phyloP scores from a whole-genome alignment of 53 echinoderm and acorn worm genomes.

The Hippasteria phrygiana region DNA sequence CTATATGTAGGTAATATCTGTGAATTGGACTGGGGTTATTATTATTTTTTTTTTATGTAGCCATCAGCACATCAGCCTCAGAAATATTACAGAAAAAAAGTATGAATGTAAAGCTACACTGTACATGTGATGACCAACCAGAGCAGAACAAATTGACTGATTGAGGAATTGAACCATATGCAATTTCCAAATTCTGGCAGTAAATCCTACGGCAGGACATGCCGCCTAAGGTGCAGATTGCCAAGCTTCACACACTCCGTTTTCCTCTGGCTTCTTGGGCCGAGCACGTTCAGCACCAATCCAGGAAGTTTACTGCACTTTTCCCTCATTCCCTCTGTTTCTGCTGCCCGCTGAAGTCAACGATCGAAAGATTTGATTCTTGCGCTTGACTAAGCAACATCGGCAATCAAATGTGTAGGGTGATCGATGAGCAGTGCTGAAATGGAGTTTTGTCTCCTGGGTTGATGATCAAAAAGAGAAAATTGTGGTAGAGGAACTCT shows the following conservation, averaged over 20 bases:
- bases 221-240: neutral
- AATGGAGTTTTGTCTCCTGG: no score
- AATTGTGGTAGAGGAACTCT: no score
- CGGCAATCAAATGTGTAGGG: no score
- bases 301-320: neutral
- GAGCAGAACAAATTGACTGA: constrained; percentile 6
- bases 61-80: no score
- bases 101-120: no score
- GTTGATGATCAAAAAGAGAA: no score
- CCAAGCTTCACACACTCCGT: neutral
- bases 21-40: no score
- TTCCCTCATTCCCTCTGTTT: neutral
- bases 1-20: no score
- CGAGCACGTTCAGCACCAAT: neutral
- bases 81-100: neutral
- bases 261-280: neutral
- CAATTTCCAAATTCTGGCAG: neutral
- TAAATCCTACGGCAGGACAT: neutral
- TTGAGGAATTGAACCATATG: neutral
- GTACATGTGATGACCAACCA: neutral
- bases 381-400: neutral
- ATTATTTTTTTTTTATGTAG: no score
- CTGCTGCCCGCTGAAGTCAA: neutral
- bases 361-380: neutral
- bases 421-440: no score